Percentiles rank a stretch among this genome's conserved stretches.
Evolutionary conservation across 2,113 vertebrate species (phyloP).

Genomic region (Protomyctophum bolini): DNA sequence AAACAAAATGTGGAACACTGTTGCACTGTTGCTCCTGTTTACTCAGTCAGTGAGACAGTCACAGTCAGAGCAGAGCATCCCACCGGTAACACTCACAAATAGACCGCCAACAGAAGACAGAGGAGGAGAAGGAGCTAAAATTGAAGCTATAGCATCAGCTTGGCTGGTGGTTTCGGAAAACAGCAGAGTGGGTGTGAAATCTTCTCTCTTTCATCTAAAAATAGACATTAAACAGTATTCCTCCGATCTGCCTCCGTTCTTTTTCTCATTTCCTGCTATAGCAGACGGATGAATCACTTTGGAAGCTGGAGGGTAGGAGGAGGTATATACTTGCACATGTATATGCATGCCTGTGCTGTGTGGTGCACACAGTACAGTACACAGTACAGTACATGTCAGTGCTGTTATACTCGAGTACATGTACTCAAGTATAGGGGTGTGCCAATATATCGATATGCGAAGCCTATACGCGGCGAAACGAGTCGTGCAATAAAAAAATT

Average conservation of each 20-base stretch:
- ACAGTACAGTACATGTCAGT: conserved; percentile 16
- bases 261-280: conserved; percentile 35
- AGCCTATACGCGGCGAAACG: no score
- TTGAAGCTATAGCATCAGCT: conserved; percentile 46
- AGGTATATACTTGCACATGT: not conserved
- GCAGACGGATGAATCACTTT: conserved; percentile 49
- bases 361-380: conserved; percentile 11
- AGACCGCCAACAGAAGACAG: conserved; percentile 55
- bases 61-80: conserved; percentile 44
- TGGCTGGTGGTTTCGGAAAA: conserved; percentile 36
- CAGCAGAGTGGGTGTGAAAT: conserved; percentile 21
- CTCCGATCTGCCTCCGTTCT: conserved; percentile 30
- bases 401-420: not conserved
- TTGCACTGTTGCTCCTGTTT: conserved; percentile 42
- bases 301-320: conserved; percentile 14
- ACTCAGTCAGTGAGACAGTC: conserved; percentile 55
- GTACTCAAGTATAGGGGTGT: not conserved
- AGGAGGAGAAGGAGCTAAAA: conserved; percentile 36
- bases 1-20: not conserved
- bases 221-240: conserved; percentile 53
- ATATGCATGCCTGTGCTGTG: not conserved
- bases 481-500: no score
- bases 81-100: conserved; percentile 58
- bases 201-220: conserved; percentile 69
- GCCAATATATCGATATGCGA: no score